phyloP scores from a whole-genome alignment of 1,140 invertebrate species.

The Heliothis virescens region DNA sequence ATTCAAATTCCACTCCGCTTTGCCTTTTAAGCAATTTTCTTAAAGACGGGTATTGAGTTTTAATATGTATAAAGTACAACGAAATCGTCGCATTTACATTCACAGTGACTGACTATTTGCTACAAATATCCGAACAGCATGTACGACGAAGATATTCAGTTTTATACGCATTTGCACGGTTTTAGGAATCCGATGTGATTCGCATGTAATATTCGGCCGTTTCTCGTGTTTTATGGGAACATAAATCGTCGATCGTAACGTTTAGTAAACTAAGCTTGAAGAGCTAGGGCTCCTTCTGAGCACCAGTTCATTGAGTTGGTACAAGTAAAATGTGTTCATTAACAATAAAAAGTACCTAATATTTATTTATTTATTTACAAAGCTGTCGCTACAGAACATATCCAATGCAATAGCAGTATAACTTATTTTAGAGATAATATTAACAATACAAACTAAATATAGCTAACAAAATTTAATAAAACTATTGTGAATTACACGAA shows the following conservation, averaged over 20 bases:
- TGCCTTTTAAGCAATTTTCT: conserved; percentile 56
- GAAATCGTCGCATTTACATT: conserved; percentile 65
- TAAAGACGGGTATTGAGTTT: conserved; percentile 54
- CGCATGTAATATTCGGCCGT: conserved; percentile 49
- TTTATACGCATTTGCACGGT: conserved; percentile 46
- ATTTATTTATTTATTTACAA: no score
- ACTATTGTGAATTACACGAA: no score
- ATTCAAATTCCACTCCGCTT: conserved; percentile 55
- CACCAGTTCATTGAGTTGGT: not conserved
- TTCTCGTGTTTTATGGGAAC: conserved; percentile 33
- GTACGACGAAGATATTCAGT: conserved; percentile 42
- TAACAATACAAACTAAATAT: no score
- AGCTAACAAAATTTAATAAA: no score
- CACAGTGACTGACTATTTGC: conserved; percentile 46
- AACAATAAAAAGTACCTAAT: not conserved
- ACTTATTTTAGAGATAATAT: no score
- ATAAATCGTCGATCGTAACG: conserved; percentile 31
- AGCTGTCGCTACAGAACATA: no score
- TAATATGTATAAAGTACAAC: conserved; percentile 61
- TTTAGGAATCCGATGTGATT: conserved; percentile 57
- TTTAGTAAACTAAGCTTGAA: conserved; percentile 17
- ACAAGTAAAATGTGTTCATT: not conserved
- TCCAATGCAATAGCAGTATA: no score
- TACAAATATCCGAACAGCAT: conserved; percentile 52
- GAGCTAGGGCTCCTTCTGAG: not conserved